Evolutionary conservation across 2,888 invertebrate species (phyloP), one percentile per base, ranked within the genome.

Genomic region (Pyrgus malvae): DNA sequence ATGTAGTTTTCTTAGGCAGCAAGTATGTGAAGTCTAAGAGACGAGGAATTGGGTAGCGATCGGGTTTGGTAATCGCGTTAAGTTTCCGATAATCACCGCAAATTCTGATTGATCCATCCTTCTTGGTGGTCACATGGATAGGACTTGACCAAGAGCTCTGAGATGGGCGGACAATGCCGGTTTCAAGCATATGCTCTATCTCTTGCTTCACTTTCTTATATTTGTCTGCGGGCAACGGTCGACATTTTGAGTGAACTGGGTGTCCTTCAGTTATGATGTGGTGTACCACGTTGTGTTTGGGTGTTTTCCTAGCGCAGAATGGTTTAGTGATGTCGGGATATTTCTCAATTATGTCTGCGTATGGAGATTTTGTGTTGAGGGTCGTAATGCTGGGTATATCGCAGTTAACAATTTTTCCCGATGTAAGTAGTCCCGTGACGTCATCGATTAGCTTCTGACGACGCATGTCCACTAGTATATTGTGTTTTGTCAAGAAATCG

Each of bases 401-500:
- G 38, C 38, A 19, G n/a, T 11, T n/a, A 27, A 27, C 27, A 7
- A 27, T 27, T 27, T 27, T 27, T 27, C 27, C 27, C 9, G 9
- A 27, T 27, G 7, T 14, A 14, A 11, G 11, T 2, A 31, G 16
- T 29, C 27, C 29, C 4, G 62, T 58, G 3, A 50, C 31, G 3
- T 11, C 8, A 27, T 60, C 59, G 9, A 60, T 48, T 6, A 61
- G 40, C 14, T 48, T 55, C 14, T 41, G 41, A 7, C 11, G 9
- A 16, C 31, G 35, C 9, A 63, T 1, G 31, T 63, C 54, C 0
- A 59, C 58, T 16, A 58, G 37, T 6, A 63, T 17, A 16, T 48
- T 48, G 38, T 57, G 48, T 25, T 60, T 29, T 6, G 27, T 40
- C 14, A 58, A 33, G 44, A 63, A 60, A 50, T 60, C 60, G 0